These are phyloP conservation scores for Chrysomallon squamiferum DNA, from an alignment of 1,140 invertebrate species.

Conservation along the genomic window DNA sequence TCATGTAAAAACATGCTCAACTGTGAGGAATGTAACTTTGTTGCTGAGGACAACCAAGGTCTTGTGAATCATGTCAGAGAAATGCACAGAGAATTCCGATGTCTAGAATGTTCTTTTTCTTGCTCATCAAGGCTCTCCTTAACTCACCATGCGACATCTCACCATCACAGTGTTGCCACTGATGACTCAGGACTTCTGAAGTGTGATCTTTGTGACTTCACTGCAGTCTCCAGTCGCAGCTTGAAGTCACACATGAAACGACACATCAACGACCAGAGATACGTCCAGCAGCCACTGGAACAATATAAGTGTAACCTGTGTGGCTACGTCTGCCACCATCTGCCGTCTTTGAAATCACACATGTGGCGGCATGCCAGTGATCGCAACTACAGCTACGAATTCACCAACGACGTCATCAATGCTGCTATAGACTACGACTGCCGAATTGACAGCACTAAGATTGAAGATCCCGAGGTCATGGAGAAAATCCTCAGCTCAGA, in stretches of 20 bases:
- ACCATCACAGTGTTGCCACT: constrained; percentile 23
- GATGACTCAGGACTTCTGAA: constrained; percentile 23
- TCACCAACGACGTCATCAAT: constrained; percentile 62
- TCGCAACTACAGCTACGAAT: constrained; percentile 59
- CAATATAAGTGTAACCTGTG: constrained; percentile 64
- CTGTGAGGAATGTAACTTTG: constrained; percentile 25
- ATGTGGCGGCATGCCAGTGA: constrained; percentile 63
- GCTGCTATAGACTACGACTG: constrained; percentile 61
- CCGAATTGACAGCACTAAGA: constrained; percentile 30
- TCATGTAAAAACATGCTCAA: constrained; percentile 23
- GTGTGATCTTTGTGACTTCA: constrained; percentile 61
- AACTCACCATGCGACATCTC: constrained; percentile 20
- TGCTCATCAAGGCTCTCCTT: constrained; percentile 18
- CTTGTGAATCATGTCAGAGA: constrained; percentile 27
- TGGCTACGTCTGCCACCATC: constrained; percentile 62
- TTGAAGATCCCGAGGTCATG: constrained; percentile 36
- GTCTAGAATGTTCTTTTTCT: constrained; percentile 42
- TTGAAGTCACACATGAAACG: constrained; percentile 63
- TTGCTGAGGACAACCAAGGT: constrained; percentile 17
- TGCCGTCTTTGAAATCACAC: constrained; percentile 62
- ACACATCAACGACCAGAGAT: constrained; percentile 60
- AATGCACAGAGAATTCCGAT: constrained; percentile 31
- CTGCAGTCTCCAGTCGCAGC: constrained; percentile 56
- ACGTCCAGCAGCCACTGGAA: constrained; percentile 61
- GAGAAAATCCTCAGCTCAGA: constrained; percentile 36